Evolutionary conservation across 2,888 invertebrate genomes (phyloP).

Genomic region (Macrosiphum euphorbiae): DNA sequence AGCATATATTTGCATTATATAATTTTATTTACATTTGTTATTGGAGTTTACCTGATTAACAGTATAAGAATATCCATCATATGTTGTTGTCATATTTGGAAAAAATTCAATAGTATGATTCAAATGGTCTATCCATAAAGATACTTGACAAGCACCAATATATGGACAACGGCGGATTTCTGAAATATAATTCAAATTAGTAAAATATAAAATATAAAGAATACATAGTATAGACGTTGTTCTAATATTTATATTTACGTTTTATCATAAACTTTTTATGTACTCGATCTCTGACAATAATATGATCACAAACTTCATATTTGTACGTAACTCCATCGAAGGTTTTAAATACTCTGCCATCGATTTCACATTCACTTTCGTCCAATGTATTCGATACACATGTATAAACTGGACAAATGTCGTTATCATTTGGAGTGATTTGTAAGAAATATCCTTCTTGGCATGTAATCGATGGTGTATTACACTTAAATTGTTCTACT

Average conservation of each 20-base stretch:
- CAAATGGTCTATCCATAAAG: slow-evolving; percentile 77
- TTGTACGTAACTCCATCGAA: slow-evolving; percentile 85
- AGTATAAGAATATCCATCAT: slow-evolving; percentile 73
- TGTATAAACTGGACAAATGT: slow-evolving; percentile 73
- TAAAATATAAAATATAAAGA: not conserved
- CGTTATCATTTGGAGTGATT: slow-evolving; percentile 59
- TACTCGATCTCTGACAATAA: slow-evolving; percentile 79
- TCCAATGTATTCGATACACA: slow-evolving; percentile 78
- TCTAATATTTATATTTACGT: slow-evolving; percentile 72
- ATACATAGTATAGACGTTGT: not conserved
- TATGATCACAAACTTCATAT: slow-evolving; percentile 86
- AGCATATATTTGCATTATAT: not conserved
- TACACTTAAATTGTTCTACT: slow-evolving; percentile 26
- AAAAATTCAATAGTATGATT: slow-evolving; percentile 75
- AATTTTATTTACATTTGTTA: not conserved
- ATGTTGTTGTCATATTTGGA: slow-evolving; percentile 78
- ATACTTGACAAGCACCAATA: slow-evolving; percentile 75
- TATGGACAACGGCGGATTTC: slow-evolving; percentile 78
- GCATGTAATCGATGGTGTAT: slow-evolving; percentile 39
- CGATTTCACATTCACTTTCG: slow-evolving; percentile 80
- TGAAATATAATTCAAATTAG: slow-evolving; percentile 69
- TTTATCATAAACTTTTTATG: slow-evolving; percentile 80
- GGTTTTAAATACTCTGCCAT: slow-evolving; percentile 82
- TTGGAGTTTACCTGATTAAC: slow-evolving; percentile 68
- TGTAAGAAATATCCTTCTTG: slow-evolving; percentile 57